Evolutionary conservation across 2,113 vertebrate species (phyloP).

Genomic region (Vireo altiloquus): DNA sequence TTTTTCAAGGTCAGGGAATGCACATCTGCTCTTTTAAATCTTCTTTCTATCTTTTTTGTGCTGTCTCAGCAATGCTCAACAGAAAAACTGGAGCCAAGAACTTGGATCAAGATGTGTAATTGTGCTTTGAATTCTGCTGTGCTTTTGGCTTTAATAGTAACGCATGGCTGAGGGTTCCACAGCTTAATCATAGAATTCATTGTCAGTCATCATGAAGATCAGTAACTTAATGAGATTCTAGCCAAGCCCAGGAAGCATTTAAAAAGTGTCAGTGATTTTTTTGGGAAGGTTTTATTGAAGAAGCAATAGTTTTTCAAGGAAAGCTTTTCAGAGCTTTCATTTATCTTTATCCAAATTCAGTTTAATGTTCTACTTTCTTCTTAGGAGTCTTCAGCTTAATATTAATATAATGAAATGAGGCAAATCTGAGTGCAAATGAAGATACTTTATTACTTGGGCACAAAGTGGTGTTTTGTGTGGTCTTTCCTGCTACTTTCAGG

Average conservation of each 20-base stretch:
- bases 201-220: slow-evolving; percentile 25
- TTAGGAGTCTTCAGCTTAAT: not conserved
- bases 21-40: slow-evolving; percentile 2
- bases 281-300: not conserved
- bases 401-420: not conserved
- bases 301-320: not conserved
- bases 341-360: not conserved
- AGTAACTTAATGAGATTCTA: not conserved
- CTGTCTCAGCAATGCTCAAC: slow-evolving; percentile 14
- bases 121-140: not conserved
- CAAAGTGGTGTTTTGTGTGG: not conserved
- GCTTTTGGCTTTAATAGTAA: not conserved
- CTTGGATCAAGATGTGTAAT: not conserved
- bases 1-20: not conserved
- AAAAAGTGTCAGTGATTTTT: not conserved
- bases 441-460: not conserved
- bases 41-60: not conserved
- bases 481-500: not conserved
- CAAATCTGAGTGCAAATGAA: not conserved
- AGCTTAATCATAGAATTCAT: not conserved
- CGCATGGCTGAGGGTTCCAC: not conserved
- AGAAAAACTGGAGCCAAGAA: slow-evolving; percentile 26
- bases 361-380: not conserved
- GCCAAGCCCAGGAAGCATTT: slow-evolving; percentile 24
- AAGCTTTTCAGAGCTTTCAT: not conserved